Conservation (phyloP, 2,888 invertebrate genomes). For the Diarsia dahlii region DNA sequence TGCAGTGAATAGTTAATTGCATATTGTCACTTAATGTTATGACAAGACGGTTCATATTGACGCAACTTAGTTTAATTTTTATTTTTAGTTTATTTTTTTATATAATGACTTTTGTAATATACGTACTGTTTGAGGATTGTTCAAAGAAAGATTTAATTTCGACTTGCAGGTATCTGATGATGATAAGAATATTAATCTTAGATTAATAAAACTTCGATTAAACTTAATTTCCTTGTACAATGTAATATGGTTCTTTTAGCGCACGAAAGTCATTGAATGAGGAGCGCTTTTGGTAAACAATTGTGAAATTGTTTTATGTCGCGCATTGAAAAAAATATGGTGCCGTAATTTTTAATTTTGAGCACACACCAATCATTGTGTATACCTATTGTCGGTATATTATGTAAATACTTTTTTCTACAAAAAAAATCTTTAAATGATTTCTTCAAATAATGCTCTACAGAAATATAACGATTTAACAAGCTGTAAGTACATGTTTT, state of each 20-base stretch:
- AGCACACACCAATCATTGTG: background rate
- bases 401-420: background rate
- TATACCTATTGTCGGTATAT: background rate
- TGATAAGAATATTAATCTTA: background rate
- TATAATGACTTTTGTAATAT: slow-evolving; percentile 52
- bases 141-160: slow-evolving; percentile 25
- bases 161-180: background rate
- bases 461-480: slow-evolving; percentile 10
- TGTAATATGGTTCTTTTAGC: background rate
- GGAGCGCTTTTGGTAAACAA: slow-evolving; percentile 1
- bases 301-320: background rate
- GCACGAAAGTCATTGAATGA: background rate
- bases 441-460: slow-evolving; percentile 45
- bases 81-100: slow-evolving; percentile 50
- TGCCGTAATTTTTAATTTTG: background rate
- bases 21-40: slow-evolving; percentile 29
- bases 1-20: slow-evolving; percentile 20
- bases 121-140: slow-evolving; percentile 44
- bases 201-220: background rate
- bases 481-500: slow-evolving; percentile 11
- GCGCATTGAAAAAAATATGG: background rate
- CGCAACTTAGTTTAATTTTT: slow-evolving; percentile 37
- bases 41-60: slow-evolving; percentile 32
- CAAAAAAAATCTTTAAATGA: background rate
- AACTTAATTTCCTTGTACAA: background rate